Percentiles rank a stretch among this genome's conserved stretches.
phyloP scores from a whole-genome alignment of 2,888 invertebrate genomes.

The Mythimna ferrago region DNA sequence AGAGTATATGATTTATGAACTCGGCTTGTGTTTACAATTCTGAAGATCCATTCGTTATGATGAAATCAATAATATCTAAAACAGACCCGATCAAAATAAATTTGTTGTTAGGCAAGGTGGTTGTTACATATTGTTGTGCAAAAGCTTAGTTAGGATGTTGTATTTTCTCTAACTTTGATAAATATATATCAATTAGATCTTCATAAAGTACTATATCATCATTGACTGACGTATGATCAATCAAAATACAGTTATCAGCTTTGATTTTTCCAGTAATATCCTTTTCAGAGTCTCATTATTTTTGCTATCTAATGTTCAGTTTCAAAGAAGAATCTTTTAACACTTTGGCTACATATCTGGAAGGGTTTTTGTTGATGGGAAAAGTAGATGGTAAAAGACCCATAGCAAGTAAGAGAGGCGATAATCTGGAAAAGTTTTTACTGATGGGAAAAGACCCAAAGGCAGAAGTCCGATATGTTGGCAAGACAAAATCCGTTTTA shows the following conservation, averaged over 20 bases:
- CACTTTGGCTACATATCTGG: no score
- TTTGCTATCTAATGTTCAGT: neutral
- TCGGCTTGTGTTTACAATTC: conserved; percentile 13
- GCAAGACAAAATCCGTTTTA: no score
- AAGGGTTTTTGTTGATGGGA: no score
- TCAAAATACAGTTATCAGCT: neutral
- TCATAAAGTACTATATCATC: neutral
- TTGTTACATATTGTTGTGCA: conserved; percentile 36
- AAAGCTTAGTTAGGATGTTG: conserved; percentile 26
- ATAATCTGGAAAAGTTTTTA: no score
- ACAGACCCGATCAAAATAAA: conserved; percentile 21
- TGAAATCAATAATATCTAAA: neutral
- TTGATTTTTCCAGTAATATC: neutral
- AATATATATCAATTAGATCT: neutral
- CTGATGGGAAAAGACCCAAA: no score
- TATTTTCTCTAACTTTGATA: conserved; percentile 21
- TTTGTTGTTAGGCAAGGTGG: conserved; percentile 29
- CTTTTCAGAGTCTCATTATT: neutral
- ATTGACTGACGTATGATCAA: neutral
- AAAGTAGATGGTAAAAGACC: no score
- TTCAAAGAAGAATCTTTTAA: no score
- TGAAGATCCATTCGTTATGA: neutral
- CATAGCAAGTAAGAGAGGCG: no score
- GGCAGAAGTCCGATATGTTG: no score
- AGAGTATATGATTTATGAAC: neutral